Conservation (phyloP, 2,888 invertebrate species). For the Peribatodes rhomboidaria region DNA sequence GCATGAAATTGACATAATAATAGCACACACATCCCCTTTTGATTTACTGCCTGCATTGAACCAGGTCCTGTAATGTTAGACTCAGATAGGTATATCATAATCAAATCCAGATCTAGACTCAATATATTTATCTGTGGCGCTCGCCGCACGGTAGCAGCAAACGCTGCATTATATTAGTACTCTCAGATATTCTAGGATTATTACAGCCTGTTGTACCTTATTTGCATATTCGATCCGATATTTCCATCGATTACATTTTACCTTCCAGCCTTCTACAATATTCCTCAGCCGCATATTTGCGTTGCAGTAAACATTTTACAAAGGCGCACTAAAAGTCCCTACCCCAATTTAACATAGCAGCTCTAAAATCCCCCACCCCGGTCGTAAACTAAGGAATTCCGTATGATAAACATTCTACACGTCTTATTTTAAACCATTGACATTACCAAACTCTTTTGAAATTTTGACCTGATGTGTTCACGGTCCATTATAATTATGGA, state of each 20-base stretch:
- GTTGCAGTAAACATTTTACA: conserved; percentile 29
- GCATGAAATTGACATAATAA: conserved; percentile 56
- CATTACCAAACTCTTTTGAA: conserved; percentile 63
- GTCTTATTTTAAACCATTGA: conserved; percentile 69
- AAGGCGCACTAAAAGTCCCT: conserved; percentile 40
- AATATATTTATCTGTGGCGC: conserved; percentile 54
- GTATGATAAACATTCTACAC: conserved; percentile 67
- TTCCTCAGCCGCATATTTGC: conserved; percentile 23
- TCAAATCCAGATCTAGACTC: conserved; percentile 55
- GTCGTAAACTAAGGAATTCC: conserved; percentile 69
- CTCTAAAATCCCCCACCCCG: conserved; percentile 52
- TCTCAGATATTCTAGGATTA: conserved; percentile 36
- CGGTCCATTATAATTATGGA: conserved; percentile 65
- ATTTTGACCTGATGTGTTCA: conserved; percentile 61
- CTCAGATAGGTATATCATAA: conserved; percentile 60
- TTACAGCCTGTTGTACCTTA: conserved; percentile 41
- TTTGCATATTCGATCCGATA: conserved; percentile 35
- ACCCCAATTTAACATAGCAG: conserved; percentile 45
- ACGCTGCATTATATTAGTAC: conserved; percentile 49
- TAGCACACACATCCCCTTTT: conserved; percentile 46
- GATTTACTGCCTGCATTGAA: conserved; percentile 45
- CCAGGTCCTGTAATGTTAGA: conserved; percentile 46
- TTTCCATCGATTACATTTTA: conserved; percentile 33
- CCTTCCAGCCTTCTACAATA: conserved; percentile 29
- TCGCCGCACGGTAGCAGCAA: conserved; percentile 53